Conservation (phyloP, 2,888 invertebrate genomes). For the Trichopria drosophilae region DNA sequence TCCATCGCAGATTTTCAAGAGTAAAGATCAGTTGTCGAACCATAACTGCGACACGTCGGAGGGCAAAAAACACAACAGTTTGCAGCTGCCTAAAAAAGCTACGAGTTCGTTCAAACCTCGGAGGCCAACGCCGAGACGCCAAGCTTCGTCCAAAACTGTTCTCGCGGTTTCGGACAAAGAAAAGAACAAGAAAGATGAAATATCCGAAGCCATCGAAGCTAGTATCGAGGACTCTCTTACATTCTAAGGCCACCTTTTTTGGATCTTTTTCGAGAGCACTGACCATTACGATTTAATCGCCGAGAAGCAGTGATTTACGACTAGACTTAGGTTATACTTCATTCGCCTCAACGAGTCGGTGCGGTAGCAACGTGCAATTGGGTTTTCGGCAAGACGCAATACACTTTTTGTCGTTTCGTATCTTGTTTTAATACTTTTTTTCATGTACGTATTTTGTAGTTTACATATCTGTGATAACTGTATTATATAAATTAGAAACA, state of each 20-base stretch:
- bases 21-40: conserved; percentile 51
- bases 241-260: too few relatives aligned
- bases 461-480: conserved; percentile 58
- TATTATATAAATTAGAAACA: conserved; percentile 45
- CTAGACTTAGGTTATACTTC: too few relatives aligned
- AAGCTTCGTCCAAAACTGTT: conserved; percentile 45
- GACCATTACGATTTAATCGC: too few relatives aligned
- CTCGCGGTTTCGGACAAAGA: conserved; percentile 46
- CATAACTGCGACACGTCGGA: conserved; percentile 51
- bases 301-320: too few relatives aligned
- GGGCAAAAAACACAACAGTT: conserved; percentile 46
- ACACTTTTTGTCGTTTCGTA: conserved; percentile 50
- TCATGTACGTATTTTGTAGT: conserved; percentile 53
- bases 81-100: conserved; percentile 54
- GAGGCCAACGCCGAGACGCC: conserved; percentile 54
- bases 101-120: conserved; percentile 53
- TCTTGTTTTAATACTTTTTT: conserved; percentile 13
- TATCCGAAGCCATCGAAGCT: conserved; percentile 39
- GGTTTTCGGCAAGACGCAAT: conserved; percentile 21
- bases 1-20: conserved; percentile 48
- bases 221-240: too few relatives aligned
- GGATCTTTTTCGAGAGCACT: too few relatives aligned
- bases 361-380: too few relatives aligned
- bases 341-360: too few relatives aligned
- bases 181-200: conserved; percentile 46